A percentile compares a stretch with the other conserved stretches of the same genome.
These are phyloP conservation scores for Didymodactylos carnosus DNA, from an alignment of 2,888 invertebrate genomes.

Conservation along the genomic window DNA sequence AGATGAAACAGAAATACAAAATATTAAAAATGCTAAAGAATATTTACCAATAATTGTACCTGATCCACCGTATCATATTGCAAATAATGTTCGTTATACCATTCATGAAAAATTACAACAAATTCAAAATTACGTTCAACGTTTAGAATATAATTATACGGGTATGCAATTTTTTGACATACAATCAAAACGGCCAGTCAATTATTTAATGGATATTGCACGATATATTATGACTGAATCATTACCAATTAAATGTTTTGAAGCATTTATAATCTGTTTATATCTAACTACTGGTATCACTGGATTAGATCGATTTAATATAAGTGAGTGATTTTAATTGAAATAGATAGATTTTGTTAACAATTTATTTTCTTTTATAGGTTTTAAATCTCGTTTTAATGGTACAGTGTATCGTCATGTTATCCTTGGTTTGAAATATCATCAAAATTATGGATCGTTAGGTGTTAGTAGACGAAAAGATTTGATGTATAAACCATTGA, in stretches of 20 bases:
- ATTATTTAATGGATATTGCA: constrained; percentile 23
- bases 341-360: too few species aligned
- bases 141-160: constrained; percentile 12
- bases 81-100: neutral
- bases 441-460: constrained; percentile 30
- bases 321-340: too few species aligned
- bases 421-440: constrained; percentile 31
- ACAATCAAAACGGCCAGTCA: constrained; percentile 29
- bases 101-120: constrained; percentile 5
- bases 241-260: constrained; percentile 35
- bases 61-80: neutral
- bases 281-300: constrained; percentile 31
- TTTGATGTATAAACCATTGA: constrained; percentile 33
- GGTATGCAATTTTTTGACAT: constrained; percentile 34
- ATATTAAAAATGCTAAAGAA: neutral
- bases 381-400: constrained; percentile 31
- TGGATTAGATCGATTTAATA: constrained; percentile 31
- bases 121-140: constrained; percentile 11
- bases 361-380: too few species aligned
- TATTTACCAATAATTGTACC: neutral
- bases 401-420: constrained; percentile 31
- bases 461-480: constrained; percentile 33
- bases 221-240: constrained; percentile 26
- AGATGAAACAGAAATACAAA: neutral
- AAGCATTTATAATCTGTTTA: constrained; percentile 34